Evolutionary conservation across 2,888 invertebrate genomes (phyloP).

Genomic region (Drosophila niveifrons): DNA sequence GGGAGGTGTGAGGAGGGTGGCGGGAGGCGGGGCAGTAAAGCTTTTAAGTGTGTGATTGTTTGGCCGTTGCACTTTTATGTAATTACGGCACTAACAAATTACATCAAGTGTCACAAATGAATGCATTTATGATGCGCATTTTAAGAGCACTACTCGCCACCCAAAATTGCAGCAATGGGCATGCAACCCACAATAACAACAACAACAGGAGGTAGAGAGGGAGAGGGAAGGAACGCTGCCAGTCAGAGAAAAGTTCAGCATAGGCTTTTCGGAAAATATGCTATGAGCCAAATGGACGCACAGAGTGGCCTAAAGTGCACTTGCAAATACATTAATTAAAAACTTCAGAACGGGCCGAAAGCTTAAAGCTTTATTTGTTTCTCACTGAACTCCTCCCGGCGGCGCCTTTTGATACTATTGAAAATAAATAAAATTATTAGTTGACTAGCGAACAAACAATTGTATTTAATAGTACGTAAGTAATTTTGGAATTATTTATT

Average conservation of each 20-base stretch:
- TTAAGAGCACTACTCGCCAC: slow-evolving; percentile 53
- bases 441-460: no score
- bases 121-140: slow-evolving; percentile 81
- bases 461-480: no score
- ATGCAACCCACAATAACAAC: neutral
- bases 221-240: neutral
- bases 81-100: slow-evolving; percentile 83
- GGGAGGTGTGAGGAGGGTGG: no score
- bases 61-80: slow-evolving; percentile 81
- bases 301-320: slow-evolving; percentile 69
- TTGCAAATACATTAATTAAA: slow-evolving; percentile 57
- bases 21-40: slow-evolving; percentile 43
- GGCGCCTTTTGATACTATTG: no score
- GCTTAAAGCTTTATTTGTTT: slow-evolving; percentile 42
- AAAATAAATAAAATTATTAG: no score
- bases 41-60: slow-evolving; percentile 81
- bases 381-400: no score
- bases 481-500: no score
- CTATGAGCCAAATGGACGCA: slow-evolving; percentile 10
- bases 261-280: slow-evolving; percentile 37
- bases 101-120: slow-evolving; percentile 83
- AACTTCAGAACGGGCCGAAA: slow-evolving; percentile 40
- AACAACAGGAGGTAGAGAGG: neutral
- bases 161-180: neutral
- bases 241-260: slow-evolving; percentile 16